Percentiles rank a stretch among this genome's conserved stretches.
These are phyloP conservation scores for Acleris cristana DNA, from an alignment of 2,888 invertebrate genomes.

Conservation along the genomic window DNA sequence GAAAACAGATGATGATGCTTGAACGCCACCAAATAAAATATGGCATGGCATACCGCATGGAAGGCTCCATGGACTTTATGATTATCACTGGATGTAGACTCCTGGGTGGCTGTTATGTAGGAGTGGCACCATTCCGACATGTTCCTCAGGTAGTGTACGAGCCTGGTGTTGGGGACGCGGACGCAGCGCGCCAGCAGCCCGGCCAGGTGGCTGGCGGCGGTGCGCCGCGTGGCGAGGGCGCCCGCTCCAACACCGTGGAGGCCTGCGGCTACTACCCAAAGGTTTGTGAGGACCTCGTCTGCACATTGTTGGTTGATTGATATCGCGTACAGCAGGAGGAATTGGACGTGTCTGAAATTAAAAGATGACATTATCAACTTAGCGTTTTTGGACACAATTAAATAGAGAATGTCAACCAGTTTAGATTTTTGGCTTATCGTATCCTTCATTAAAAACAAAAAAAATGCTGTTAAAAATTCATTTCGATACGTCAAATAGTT, in stretches of 20 bases:
- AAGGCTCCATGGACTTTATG: conserved; percentile 92
- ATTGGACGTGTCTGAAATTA: conserved; percentile 75
- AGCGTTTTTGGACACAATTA: background rate
- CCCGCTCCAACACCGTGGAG: conserved; percentile 66
- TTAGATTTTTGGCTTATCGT: too few relatives aligned
- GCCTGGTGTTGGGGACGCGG: conserved; percentile 66
- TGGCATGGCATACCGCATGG: conserved; percentile 95
- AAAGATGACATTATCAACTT: background rate
- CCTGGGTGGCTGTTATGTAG: conserved; percentile 88
- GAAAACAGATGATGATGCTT: conserved; percentile 92
- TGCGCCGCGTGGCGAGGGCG: conserved; percentile 66
- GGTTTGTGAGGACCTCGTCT: conserved; percentile 63
- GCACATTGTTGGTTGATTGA: conserved; percentile 77
- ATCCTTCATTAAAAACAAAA: too few relatives aligned
- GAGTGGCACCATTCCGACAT: conserved; percentile 93
- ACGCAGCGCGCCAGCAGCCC: conserved; percentile 74
- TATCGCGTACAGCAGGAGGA: conserved; percentile 75
- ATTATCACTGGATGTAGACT: conserved; percentile 69
- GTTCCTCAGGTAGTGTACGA: conserved; percentile 82
- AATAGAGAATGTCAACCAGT: too few relatives aligned
- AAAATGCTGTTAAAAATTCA: too few relatives aligned
- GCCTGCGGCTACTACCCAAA: conserved; percentile 74
- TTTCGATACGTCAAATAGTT: too few relatives aligned
- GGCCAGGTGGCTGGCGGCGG: conserved; percentile 73
- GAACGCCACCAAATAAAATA: conserved; percentile 96